Evolutionary conservation across 2,113 vertebrate species (phyloP), one percentile per base, ranked within the genome.

Genomic region (Nothocercus julius): DNA sequence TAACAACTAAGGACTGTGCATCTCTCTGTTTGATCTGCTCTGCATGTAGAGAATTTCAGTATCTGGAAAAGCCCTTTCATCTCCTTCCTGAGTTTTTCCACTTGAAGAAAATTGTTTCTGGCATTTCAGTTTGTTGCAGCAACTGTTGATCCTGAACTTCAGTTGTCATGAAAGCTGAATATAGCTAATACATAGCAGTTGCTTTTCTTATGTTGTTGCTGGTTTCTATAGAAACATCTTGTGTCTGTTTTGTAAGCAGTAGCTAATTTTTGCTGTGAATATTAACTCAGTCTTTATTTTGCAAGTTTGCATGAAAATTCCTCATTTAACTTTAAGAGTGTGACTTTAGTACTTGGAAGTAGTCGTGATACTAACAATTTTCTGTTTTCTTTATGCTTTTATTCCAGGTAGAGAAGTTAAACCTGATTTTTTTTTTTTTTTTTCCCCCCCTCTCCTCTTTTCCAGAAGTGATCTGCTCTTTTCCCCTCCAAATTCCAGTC

Each of bases 181-280:
- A 20, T 59, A 87, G 22, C 59, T 47, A 85, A 68, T 88, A 28
- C 1, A 0, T 69, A 21, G n/a, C 49, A 36, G 49, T 90, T 89
- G 51, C 72, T 94, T 95, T 96, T 92, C 58, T 67, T 68, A n/a
- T 63, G 67, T 92, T 93, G 47, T 92, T 86, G 28, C 69, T 67
- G 72, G 94, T 93, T 95, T 92, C 95, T 87, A 87, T 92, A 89
- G 89, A 94, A 91, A 94, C 84, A 45, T 87, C 86, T 93, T 84
- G 64, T 62, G 95, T 83, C 82, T 87, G 2, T 87, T 93, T 94
- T 82, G 42, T 79, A 84, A 84, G 51, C 38, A 7, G 24, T 79
- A 58, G 72, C 67, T 93, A 36, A 27, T 67, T 90, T 66, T 85
- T 90, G 27, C n/a, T 82, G 10, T 83, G 68, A 45, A 73, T 1